These are phyloP conservation scores for Troides aeacus DNA, from an alignment of 2,888 invertebrate species.

Conservation along the genomic window DNA sequence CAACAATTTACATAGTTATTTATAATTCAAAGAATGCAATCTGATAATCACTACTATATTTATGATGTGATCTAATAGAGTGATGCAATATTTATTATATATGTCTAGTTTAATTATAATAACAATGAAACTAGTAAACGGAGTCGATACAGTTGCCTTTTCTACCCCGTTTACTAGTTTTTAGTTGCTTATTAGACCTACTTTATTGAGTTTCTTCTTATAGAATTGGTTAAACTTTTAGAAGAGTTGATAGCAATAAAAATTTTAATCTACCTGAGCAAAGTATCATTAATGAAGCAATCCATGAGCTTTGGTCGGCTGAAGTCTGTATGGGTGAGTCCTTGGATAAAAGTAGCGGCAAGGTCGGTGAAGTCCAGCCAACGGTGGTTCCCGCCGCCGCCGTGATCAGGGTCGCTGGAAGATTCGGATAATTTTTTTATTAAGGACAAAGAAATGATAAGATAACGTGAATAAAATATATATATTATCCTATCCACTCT, in stretches of 20 bases:
- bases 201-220: no score
- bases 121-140: no score
- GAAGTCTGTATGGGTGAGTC: constrained; percentile 77
- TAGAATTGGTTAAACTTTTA: no score
- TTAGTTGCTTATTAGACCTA: no score
- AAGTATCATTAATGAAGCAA: constrained; percentile 82
- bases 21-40: constrained; percentile 1
- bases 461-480: background rate
- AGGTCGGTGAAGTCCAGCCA: constrained; percentile 82
- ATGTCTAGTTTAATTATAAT: background rate
- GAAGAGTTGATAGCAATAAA: background rate
- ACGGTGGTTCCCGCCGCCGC: constrained; percentile 77
- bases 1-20: background rate
- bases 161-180: no score
- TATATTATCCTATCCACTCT: no score
- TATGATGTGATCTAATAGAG: background rate
- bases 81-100: constrained; percentile 14
- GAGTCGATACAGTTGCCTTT: background rate
- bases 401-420: constrained; percentile 75
- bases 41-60: background rate
- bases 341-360: constrained; percentile 72
- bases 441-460: background rate
- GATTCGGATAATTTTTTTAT: background rate
- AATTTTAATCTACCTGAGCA: constrained; percentile 66
- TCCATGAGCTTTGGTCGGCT: constrained; percentile 81